These are phyloP conservation scores for Diceros bicornis DNA, from an alignment of 2,797 vertebrate genomes.

Conservation along the genomic window DNA sequence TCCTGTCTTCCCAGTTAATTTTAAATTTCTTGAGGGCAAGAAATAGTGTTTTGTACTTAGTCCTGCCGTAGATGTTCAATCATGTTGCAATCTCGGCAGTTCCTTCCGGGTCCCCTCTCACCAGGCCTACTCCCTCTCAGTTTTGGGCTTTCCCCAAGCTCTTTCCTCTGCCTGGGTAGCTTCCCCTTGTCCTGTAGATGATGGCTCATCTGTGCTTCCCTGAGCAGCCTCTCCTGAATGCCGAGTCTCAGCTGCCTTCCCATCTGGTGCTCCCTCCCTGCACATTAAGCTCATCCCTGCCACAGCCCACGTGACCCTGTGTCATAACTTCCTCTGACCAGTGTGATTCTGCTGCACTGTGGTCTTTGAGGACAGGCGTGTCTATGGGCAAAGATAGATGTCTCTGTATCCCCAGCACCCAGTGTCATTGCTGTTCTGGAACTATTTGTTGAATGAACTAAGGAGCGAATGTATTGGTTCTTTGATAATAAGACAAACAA, in stretches of 20 bases:
- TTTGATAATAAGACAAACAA: background rate
- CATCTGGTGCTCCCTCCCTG: background rate
- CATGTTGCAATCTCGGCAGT: fast-evolving
- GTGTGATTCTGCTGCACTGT: fast-evolving
- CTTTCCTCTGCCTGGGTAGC: background rate
- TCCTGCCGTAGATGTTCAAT: background rate
- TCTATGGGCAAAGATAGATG: background rate
- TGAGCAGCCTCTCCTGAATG: background rate
- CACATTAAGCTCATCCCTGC: background rate
- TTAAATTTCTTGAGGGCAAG: background rate
- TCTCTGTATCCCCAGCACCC: background rate
- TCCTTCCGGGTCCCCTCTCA: background rate
- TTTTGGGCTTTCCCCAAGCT: background rate
- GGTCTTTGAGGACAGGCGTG: background rate
- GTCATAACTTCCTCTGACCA: background rate
- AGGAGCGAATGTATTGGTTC: fast-evolving
- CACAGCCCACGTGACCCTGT: fast-evolving
- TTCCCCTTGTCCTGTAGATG: background rate
- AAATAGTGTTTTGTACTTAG: background rate
- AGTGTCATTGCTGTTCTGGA: background rate
- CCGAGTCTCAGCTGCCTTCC: background rate
- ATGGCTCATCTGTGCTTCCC: background rate
- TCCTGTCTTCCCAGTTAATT: background rate
- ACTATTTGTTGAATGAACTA: background rate
- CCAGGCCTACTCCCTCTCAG: background rate